Base-by-base conservation (phyloP, 2,888 invertebrate species). In the Acleris holmiana region DNA sequence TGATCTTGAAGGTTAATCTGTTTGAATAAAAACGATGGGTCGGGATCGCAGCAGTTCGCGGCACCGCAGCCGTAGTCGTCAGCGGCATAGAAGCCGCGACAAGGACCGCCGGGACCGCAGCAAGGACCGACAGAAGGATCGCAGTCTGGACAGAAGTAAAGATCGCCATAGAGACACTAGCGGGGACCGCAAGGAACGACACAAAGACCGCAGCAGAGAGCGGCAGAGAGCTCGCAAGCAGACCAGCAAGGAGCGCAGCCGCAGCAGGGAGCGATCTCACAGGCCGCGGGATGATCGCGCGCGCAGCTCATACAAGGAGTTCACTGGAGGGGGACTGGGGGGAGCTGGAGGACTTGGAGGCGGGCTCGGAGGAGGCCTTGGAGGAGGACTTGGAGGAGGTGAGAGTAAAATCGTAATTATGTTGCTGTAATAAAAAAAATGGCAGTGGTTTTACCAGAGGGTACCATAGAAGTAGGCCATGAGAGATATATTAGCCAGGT, bases 31-130 rank as follows among this genome's bases (percentile, higher is more conserved):
- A 25, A 40, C 19, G 46, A 41, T 82, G 82, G 76, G 74, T 29
- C 73, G 76, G 50, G 80, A 81, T 3, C 79, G 76, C 13, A 77
- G 75, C 57, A 71, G 73, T 47, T 64, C 64, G 13, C 73, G 76
- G 46, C 71, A 73, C 48, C 76, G 76, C 40, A 83, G 78, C 65
- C 73, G 73, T 58, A 78, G 29, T 63, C 75, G 74, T 40, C 77
- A 78, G 1, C 72, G 68, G 8, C 69, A 61, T 56, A 69, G 70
- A 18, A 61, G 48, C n/a, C 57, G 51, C 23, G 63, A 63, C 40
- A 46, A 35, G 19, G 53, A 53, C 23, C 63, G 56, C 10, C 56
- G 61, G 15, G 56, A 61, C 5, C 61, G 51, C 21, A 59, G 56
- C 25, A 61, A 51, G 25, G 56, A 66, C 18, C 51, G 51, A 4